phyloP scores from a whole-genome alignment of 2,797 vertebrate genomes.

The Forpus xanthops region DNA sequence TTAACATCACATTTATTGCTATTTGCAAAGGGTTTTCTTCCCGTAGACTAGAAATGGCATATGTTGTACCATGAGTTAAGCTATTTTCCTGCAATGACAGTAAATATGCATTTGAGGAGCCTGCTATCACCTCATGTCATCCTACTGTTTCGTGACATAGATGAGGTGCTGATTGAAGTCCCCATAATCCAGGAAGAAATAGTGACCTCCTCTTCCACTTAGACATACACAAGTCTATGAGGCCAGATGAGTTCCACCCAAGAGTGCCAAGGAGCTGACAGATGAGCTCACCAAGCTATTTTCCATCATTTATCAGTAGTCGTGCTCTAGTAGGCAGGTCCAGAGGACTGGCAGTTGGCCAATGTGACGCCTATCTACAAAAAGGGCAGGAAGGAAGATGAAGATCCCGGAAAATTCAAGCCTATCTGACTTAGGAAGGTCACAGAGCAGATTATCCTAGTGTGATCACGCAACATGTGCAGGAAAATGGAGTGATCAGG shows the following conservation, averaged over 20 bases:
- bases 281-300: neutral
- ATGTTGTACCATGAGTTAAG: neutral
- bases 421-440: neutral
- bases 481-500: neutral
- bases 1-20: neutral
- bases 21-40: neutral
- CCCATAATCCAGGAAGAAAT: neutral
- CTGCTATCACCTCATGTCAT: neutral
- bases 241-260: neutral
- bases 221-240: neutral
- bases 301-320: neutral
- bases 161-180: neutral
- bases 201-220: neutral
- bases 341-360: neutral
- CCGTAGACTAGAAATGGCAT: neutral
- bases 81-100: neutral
- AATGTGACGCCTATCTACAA: neutral
- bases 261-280: neutral
- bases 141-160: neutral
- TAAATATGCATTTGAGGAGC: neutral
- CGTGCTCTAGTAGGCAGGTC: neutral
- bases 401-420: neutral
- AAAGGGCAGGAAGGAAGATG: neutral
- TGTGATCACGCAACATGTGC: neutral
- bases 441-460: neutral